A percentile compares a stretch with the other conserved stretches of the same genome.
Evolutionary conservation across 2,113 vertebrate genomes (phyloP).

Genomic region (Ramphastos sulfuratus): DNA sequence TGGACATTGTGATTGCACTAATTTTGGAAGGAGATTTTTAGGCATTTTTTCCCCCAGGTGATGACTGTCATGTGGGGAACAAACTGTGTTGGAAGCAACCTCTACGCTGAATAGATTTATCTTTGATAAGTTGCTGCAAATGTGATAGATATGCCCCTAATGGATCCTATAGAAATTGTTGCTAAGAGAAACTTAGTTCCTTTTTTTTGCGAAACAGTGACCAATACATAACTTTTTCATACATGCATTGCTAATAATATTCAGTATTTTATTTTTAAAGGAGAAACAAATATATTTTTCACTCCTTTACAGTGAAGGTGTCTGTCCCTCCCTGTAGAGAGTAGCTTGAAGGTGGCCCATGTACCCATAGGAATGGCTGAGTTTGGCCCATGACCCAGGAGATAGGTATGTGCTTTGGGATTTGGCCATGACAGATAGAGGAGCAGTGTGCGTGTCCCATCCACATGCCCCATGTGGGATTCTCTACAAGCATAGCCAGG

Average conservation of each 20-base stretch:
- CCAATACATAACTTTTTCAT: neutral
- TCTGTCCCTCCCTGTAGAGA: neutral
- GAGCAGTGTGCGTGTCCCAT: neutral
- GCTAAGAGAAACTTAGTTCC: neutral
- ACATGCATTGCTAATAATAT: neutral
- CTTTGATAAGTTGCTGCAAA: neutral
- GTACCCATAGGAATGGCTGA: neutral
- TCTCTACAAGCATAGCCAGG: neutral
- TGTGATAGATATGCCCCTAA: neutral
- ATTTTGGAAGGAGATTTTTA: neutral
- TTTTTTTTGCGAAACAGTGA: neutral
- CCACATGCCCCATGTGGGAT: accelerated
- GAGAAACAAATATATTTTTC: neutral
- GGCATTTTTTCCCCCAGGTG: neutral
- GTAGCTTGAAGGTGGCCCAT: neutral
- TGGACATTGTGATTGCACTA: neutral
- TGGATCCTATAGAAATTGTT: neutral
- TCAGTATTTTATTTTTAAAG: neutral
- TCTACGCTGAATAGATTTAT: neutral
- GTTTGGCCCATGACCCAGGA: neutral
- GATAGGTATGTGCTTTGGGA: neutral
- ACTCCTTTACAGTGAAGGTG: neutral
- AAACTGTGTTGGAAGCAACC: neutral
- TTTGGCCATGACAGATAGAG: neutral
- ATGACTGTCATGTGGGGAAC: neutral